phyloP scores from a whole-genome alignment of 2,888 invertebrate genomes.

The Baccha elongata region DNA sequence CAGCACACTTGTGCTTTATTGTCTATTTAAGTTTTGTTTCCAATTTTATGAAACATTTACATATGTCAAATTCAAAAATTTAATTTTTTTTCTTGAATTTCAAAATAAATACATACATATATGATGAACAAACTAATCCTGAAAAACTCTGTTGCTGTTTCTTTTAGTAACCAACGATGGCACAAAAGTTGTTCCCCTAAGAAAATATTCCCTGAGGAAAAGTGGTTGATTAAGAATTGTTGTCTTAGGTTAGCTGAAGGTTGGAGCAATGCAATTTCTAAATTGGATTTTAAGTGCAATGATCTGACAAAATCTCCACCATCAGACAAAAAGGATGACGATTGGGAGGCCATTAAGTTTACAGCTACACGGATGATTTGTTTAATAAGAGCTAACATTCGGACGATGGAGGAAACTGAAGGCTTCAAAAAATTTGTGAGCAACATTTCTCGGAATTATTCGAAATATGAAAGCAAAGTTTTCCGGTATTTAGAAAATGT shows the following conservation, averaged over 20 bases:
- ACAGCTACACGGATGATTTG: slow-evolving; percentile 3
- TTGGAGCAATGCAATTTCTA: background rate
- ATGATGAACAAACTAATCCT: slow-evolving; percentile 5
- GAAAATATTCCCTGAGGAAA: slow-evolving; percentile 41
- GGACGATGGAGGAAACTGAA: slow-evolving; percentile 6
- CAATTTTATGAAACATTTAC: no score
- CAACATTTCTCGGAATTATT: background rate
- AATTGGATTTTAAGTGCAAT: slow-evolving; percentile 24
- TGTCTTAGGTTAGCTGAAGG: background rate
- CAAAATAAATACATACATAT: no score
- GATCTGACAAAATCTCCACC: background rate
- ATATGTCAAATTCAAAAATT: no score
- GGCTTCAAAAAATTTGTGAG: background rate
- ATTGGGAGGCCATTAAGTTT: slow-evolving; percentile 2
- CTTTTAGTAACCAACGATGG: background rate
- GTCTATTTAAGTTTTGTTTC: no score
- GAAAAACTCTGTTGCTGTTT: background rate
- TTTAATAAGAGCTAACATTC: slow-evolving; percentile 3
- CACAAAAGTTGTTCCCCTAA: background rate
- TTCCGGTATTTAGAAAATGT: slow-evolving; percentile 21
- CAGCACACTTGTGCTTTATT: no score
- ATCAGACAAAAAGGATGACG: background rate
- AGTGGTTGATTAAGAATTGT: slow-evolving; percentile 34
- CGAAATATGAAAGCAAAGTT: background rate
- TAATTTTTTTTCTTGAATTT: no score